Conservation (phyloP, 23 tunicate genomes). For the Corella eumyota region DNA sequence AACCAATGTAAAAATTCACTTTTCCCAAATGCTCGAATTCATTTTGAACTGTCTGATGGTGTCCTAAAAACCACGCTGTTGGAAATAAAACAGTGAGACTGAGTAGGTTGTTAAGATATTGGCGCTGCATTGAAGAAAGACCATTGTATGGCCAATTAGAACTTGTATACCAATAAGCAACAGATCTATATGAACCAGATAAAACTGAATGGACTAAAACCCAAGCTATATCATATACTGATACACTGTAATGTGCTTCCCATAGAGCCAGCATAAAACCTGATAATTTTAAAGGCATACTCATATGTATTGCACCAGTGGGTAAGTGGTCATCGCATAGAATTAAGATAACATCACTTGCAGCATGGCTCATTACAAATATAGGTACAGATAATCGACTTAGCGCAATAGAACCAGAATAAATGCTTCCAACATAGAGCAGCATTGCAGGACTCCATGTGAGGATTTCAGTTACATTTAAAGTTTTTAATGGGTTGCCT, state of each 20-base stretch:
- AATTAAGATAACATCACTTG: slow-evolving; percentile 65
- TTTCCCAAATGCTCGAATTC: slow-evolving; percentile 49
- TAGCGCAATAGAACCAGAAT: slow-evolving; percentile 68
- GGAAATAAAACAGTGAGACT: slow-evolving; percentile 35
- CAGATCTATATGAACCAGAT: slow-evolving; percentile 65
- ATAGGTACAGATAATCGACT: slow-evolving; percentile 54
- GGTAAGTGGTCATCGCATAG: slow-evolving; percentile 59
- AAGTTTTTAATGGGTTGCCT: slow-evolving; percentile 40
- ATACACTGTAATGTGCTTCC: slow-evolving; percentile 14
- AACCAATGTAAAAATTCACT: slow-evolving; percentile 48
- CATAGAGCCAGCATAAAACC: slow-evolving; percentile 44
- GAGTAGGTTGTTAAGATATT: slow-evolving; percentile 51
- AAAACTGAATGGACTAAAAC: slow-evolving; percentile 32
- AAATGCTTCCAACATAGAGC: slow-evolving; percentile 56
- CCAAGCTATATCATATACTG: slow-evolving; percentile 30
- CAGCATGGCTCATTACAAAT: slow-evolving; percentile 56
- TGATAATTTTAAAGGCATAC: slow-evolving; percentile 59
- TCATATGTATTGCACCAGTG: slow-evolving; percentile 34
- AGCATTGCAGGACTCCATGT: slow-evolving; percentile 89
- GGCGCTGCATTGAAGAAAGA: slow-evolving; percentile 40
- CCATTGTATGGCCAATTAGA: slow-evolving; percentile 85
- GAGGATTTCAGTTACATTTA: slow-evolving; percentile 37
- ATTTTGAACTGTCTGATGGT: slow-evolving; percentile 37
- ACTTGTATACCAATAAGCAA: slow-evolving; percentile 66
- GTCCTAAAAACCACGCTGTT: slow-evolving; percentile 48